Conservation (phyloP, 2,888 invertebrate genomes). For the Hyposoter didymator region DNA sequence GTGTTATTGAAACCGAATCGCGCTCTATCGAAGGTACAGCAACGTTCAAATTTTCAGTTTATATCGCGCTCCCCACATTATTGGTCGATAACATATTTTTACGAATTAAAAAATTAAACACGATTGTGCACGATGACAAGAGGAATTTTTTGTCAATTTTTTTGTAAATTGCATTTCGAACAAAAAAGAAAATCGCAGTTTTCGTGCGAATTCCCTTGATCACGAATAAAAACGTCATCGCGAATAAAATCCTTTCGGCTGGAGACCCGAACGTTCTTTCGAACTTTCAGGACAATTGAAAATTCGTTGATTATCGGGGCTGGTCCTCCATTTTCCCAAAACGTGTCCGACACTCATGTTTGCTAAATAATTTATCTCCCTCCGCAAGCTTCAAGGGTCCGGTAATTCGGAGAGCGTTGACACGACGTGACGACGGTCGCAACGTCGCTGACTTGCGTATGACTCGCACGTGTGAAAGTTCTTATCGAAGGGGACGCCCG, state of each 20-base stretch:
- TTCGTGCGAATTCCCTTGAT: background rate
- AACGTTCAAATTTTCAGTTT: background rate
- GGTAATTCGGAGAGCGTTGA: conserved; percentile 17
- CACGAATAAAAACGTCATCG: background rate
- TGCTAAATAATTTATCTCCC: conserved; percentile 39
- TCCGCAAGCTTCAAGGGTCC: background rate
- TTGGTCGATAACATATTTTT: background rate
- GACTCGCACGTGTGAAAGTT: conserved; percentile 22
- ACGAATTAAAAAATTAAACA: conserved; percentile 23
- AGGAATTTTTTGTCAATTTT: background rate
- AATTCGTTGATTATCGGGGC: conserved; percentile 22
- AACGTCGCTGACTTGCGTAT: conserved; percentile 22
- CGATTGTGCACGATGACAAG: background rate
- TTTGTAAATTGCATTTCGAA: too few relatives aligned
- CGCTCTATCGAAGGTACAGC: background rate
- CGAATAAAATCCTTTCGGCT: background rate
- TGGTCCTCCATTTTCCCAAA: conserved; percentile 23
- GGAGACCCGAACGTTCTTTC: background rate
- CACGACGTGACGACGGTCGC: conserved; percentile 55
- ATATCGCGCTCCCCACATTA: background rate
- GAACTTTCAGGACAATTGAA: conserved; percentile 26
- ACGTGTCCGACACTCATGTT: conserved; percentile 2
- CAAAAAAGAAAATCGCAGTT: background rate
- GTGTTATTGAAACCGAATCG: background rate
- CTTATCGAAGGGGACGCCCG: background rate